Conservation (phyloP, 2,113 vertebrate genomes). For the Mixornis gularis region DNA sequence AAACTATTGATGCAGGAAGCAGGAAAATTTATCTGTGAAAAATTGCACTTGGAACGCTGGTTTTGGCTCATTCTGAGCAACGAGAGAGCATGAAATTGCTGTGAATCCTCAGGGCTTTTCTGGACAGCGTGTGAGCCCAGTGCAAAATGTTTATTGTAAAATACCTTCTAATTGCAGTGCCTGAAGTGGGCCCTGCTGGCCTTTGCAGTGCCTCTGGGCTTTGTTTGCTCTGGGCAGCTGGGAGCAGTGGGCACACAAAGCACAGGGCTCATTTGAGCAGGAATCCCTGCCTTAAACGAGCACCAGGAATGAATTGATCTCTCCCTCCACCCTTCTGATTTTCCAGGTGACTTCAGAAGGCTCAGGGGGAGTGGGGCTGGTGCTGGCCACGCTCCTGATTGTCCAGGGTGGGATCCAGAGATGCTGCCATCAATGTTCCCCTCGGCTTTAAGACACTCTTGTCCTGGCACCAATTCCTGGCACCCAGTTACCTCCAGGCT, state of each 20-base stretch:
- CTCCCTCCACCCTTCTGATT: background rate
- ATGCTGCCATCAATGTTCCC: accelerated
- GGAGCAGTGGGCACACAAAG: background rate
- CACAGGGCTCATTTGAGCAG: background rate
- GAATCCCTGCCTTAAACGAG: background rate
- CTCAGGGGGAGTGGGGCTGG: background rate
- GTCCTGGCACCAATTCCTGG: background rate
- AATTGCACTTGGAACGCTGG: conserved; percentile 80
- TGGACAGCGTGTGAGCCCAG: conserved; percentile 71
- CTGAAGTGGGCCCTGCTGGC: conserved; percentile 78
- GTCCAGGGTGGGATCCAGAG: background rate
- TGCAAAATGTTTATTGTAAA: conserved; percentile 79
- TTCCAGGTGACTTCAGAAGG: background rate
- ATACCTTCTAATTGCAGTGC: conserved; percentile 84
- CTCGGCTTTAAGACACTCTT: background rate
- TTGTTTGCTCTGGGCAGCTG: background rate
- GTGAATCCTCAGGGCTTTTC: conserved; percentile 84
- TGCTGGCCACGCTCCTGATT: background rate
- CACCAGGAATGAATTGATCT: background rate
- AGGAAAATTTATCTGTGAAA: conserved; percentile 74
- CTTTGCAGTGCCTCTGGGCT: conserved; percentile 71
- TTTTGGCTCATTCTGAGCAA: conserved; percentile 75
- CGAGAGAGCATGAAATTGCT: conserved; percentile 87
- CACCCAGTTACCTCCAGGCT: background rate
- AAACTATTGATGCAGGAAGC: conserved; percentile 65